A percentile compares a stretch with the other conserved stretches of the same genome.
Evolutionary conservation across 2,113 vertebrate species (phyloP).

Genomic region (Cyphotilapia sp.): DNA sequence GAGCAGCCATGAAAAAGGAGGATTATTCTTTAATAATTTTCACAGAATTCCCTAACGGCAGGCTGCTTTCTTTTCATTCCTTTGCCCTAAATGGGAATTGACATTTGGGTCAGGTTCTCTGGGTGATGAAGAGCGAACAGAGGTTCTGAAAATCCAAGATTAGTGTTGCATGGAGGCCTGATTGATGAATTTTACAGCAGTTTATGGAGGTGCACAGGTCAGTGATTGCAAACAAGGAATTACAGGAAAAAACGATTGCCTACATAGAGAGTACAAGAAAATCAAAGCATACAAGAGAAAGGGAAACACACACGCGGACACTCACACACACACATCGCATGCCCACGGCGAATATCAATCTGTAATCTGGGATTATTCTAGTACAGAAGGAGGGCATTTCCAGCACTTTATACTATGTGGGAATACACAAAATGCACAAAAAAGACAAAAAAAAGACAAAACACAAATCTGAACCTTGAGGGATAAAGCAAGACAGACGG

Average conservation of each 20-base stretch:
- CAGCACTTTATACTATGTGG: not conserved
- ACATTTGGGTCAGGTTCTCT: slow-evolving; percentile 32
- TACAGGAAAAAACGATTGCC: slow-evolving; percentile 20
- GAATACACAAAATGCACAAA: slow-evolving; percentile 7
- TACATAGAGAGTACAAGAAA: slow-evolving; percentile 1
- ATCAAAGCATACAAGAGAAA: not conserved
- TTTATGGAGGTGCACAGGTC: slow-evolving; percentile 25
- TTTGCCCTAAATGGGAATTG: slow-evolving; percentile 5
- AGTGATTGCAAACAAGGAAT: slow-evolving; percentile 29
- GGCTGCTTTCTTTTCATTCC: not conserved
- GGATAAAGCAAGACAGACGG: slow-evolving; percentile 28
- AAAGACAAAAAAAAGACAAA: not conserved
- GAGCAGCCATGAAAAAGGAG: not conserved
- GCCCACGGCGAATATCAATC: not conserved
- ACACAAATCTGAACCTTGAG: slow-evolving; percentile 26
- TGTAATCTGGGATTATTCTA: slow-evolving; percentile 67
- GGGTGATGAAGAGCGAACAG: not conserved
- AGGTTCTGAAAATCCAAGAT: slow-evolving; percentile 22
- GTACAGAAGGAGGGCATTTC: slow-evolving; percentile 9
- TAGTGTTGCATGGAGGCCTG: slow-evolving; percentile 3
- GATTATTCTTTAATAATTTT: slow-evolving; percentile 8
- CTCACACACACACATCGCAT: not conserved
- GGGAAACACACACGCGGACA: not conserved
- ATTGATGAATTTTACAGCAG: slow-evolving; percentile 35
- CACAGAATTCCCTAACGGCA: not conserved